Evolutionary conservation across 2,113 vertebrate species (phyloP).

Genomic region (Fukomys damarensis): DNA sequence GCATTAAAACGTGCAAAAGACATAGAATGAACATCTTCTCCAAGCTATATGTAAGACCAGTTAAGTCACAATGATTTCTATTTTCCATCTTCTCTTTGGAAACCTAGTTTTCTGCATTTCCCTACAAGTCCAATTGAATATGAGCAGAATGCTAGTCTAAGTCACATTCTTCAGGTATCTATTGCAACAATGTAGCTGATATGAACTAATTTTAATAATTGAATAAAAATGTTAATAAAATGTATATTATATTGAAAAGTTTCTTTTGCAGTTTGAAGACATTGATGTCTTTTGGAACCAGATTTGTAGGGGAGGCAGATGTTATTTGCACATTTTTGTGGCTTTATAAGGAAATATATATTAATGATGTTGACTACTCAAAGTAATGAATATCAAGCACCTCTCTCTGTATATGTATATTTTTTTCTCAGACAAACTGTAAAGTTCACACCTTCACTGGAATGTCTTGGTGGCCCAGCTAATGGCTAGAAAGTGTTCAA

Average conservation of each 20-base stretch:
- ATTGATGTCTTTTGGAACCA: not conserved
- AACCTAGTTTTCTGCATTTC: not conserved
- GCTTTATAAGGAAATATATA: slow-evolving; percentile 26
- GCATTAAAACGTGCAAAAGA: not conserved
- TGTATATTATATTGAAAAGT: not conserved
- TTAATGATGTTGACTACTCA: not conserved
- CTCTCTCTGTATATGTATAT: not conserved
- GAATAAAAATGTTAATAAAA: not conserved
- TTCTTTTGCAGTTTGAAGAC: slow-evolving; percentile 5
- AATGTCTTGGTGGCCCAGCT: not conserved
- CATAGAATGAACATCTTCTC: not conserved
- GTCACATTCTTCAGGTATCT: not conserved
- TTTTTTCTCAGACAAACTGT: slow-evolving; percentile 36
- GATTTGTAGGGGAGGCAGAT: not conserved
- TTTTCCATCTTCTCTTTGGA: not conserved
- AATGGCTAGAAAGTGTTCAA: not conserved
- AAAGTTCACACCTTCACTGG: not conserved
- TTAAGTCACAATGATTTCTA: not conserved
- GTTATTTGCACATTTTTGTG: slow-evolving; percentile 18
- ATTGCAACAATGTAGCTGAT: not conserved
- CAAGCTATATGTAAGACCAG: not conserved
- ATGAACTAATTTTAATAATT: slow-evolving; percentile 11
- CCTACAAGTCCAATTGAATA: not conserved
- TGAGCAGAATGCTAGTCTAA: not conserved
- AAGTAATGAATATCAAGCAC: not conserved